Conservation (phyloP, 2,797 vertebrate genomes). For the Leptodactylus fallax region DNA sequence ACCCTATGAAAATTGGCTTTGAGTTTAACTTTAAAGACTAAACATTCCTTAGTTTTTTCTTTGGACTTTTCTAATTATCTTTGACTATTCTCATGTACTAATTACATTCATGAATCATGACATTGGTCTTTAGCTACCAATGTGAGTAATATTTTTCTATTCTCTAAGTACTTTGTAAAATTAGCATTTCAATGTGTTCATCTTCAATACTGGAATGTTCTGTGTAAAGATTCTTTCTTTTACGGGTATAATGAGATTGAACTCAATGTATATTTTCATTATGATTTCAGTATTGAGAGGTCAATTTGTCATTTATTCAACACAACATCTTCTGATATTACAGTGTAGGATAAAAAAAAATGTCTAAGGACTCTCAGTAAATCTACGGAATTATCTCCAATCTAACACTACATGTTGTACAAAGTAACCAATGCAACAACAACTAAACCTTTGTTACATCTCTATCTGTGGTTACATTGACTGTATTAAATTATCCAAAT, state of each 20-base stretch:
- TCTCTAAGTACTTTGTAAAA: not conserved
- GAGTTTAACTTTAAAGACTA: not conserved
- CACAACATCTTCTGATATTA: not conserved
- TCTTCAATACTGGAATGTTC: not conserved
- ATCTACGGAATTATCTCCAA: not conserved
- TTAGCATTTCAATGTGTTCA: not conserved
- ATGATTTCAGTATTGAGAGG: not conserved
- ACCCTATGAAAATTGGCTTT: not conserved
- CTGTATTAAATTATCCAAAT: too few species aligned
- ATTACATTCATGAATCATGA: not conserved
- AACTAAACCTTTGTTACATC: too few species aligned
- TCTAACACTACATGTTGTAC: too few species aligned
- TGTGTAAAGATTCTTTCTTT: not conserved
- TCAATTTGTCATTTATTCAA: not conserved
- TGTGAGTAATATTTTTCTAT: not conserved
- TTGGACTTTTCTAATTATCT: not conserved
- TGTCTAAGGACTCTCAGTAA: not conserved
- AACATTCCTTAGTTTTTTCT: not conserved
- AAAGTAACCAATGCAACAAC: too few species aligned
- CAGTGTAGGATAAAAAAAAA: not conserved
- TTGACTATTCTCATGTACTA: not conserved
- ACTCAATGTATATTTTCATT: not conserved
- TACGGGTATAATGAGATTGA: not conserved
- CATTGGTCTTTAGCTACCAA: not conserved
- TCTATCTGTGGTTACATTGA: too few species aligned